These are phyloP conservation scores for Eulemur rubriventer DNA, from an alignment of 2,797 vertebrate species.

Conservation along the genomic window DNA sequence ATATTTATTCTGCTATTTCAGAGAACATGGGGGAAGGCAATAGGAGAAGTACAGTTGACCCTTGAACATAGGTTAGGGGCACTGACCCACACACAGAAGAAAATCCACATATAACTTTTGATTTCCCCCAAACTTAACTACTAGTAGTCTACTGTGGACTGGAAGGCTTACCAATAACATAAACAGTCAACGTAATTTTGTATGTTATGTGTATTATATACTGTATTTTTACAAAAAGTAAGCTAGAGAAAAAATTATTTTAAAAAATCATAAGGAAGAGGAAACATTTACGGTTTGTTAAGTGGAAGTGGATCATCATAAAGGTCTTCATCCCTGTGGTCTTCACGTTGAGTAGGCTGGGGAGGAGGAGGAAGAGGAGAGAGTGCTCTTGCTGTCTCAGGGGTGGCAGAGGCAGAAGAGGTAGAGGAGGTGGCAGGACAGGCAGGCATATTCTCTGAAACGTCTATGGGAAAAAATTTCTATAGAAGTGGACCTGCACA, in stretches of 20 bases:
- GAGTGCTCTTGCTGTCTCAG: neutral
- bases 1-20: neutral
- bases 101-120: neutral
- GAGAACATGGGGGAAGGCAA: neutral
- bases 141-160: neutral
- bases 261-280: neutral
- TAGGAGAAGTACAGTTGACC: neutral
- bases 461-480: neutral
- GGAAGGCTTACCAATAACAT: neutral
- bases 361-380: neutral
- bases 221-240: neutral
- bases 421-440: too few species aligned
- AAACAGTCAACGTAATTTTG: neutral
- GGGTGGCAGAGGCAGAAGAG: neutral
- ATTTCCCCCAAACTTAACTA: neutral
- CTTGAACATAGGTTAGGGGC: neutral
- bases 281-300: neutral
- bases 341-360: neutral
- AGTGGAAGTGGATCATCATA: neutral
- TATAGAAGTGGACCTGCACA: neutral
- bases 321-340: neutral
- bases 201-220: neutral
- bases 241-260: neutral
- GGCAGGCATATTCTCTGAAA: neutral
- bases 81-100: too few species aligned